Conservation (phyloP, 2,797 vertebrate species). For the Ambastaia sidthimunki region DNA sequence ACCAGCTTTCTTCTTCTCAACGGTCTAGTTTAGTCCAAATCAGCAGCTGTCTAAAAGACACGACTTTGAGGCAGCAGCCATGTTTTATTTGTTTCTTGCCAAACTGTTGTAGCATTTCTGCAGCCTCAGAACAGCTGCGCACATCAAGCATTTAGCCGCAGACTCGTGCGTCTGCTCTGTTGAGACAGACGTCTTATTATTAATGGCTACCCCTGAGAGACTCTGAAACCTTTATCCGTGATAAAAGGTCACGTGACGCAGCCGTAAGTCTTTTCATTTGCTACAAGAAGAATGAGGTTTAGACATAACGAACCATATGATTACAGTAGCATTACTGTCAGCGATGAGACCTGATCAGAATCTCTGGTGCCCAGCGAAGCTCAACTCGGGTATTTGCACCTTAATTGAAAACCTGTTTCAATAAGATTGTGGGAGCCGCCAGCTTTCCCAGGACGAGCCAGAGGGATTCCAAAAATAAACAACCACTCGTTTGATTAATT, state of each 20-base stretch:
- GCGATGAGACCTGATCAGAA: background rate
- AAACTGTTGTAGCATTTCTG: background rate
- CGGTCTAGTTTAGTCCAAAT: background rate
- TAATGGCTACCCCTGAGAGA: background rate
- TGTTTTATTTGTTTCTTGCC: background rate
- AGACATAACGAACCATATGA: background rate
- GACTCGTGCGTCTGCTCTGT: background rate
- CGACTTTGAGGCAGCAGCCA: background rate
- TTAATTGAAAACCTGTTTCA: constrained; percentile 29
- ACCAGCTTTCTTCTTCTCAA: constrained; percentile 3
- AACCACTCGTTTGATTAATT: constrained; percentile 52
- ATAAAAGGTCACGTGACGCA: background rate
- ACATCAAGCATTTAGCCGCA: constrained; percentile 8
- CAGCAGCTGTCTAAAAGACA: background rate
- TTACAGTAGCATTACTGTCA: background rate
- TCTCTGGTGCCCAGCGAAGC: constrained; percentile 4
- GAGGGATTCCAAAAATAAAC: constrained; percentile 45
- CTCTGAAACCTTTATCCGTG: background rate
- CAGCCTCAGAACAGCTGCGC: constrained; percentile 8
- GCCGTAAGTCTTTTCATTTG: constrained; percentile 1
- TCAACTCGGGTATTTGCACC: constrained; percentile 8
- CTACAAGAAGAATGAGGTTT: background rate
- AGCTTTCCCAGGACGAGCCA: background rate
- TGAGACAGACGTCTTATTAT: background rate
- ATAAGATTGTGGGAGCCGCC: background rate